Evolutionary conservation across 2,113 vertebrate species (phyloP).

Genomic region (Ivindomyrus marchei): DNA sequence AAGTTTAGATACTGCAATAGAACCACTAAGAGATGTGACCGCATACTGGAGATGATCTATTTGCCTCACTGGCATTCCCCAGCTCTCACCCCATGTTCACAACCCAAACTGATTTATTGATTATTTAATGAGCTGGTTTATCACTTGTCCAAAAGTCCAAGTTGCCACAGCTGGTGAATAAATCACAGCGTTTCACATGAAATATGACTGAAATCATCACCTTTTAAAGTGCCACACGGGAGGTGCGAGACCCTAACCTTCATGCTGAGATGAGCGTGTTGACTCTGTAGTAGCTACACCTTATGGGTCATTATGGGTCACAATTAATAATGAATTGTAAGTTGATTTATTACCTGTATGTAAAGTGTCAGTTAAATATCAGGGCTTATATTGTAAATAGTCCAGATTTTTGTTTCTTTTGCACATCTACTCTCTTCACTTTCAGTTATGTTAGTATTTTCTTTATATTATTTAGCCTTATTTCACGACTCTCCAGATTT

Average conservation of each 20-base stretch:
- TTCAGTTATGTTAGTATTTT: not conserved
- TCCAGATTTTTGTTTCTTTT: not conserved
- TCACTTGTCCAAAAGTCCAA: slow-evolving; percentile 43
- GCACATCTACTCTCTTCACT: not conserved
- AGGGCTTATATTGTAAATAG: not conserved
- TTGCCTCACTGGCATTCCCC: slow-evolving; percentile 26
- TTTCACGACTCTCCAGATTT: not conserved
- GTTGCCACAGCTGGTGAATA: slow-evolving; percentile 29
- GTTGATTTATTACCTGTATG: not conserved
- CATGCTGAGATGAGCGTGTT: slow-evolving; percentile 3
- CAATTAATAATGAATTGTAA: not conserved
- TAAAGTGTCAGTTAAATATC: not conserved
- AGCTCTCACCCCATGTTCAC: slow-evolving; percentile 31
- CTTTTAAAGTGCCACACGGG: slow-evolving; percentile 18
- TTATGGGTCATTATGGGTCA: not conserved
- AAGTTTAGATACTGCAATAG: slow-evolving; percentile 51
- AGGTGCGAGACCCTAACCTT: not conserved
- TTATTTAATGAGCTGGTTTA: slow-evolving; percentile 43
- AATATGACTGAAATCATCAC: slow-evolving; percentile 34
- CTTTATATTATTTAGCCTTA: not conserved
- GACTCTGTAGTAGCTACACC: not conserved
- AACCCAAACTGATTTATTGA: slow-evolving; percentile 42
- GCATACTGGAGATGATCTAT: slow-evolving; percentile 32
- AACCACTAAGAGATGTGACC: slow-evolving; percentile 38
- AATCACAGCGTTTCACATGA: slow-evolving; percentile 24